phyloP scores from a whole-genome alignment of 2,797 vertebrate species.

The Syncerus caffer region DNA sequence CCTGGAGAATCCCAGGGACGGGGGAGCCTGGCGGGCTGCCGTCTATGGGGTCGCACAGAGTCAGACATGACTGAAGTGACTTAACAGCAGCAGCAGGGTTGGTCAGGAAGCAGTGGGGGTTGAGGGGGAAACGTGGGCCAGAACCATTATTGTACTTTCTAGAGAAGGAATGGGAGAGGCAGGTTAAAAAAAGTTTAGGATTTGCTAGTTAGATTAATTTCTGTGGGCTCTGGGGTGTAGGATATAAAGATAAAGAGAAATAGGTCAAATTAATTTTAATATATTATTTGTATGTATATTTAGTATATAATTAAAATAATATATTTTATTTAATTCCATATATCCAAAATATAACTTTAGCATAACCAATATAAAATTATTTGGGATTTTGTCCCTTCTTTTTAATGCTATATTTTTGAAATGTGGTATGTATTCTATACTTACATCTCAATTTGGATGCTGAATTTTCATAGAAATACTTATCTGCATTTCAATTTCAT shows the following conservation, averaged over 20 bases:
- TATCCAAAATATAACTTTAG: background rate
- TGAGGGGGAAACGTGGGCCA: background rate
- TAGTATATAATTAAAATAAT: background rate
- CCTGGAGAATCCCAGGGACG: too few relatives aligned
- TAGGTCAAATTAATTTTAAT: background rate
- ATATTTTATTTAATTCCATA: background rate
- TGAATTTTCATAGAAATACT: constrained; percentile 12
- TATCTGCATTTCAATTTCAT: background rate
- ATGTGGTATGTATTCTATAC: background rate
- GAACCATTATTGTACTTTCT: background rate
- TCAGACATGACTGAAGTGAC: too few relatives aligned
- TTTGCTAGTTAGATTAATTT: background rate
- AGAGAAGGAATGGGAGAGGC: background rate
- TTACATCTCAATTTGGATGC: background rate
- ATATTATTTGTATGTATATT: background rate
- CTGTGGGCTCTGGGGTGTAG: background rate
- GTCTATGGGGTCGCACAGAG: too few relatives aligned
- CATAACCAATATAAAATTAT: background rate
- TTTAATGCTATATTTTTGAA: background rate
- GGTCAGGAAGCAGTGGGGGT: background rate
- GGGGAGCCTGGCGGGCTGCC: too few relatives aligned
- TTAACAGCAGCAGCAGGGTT: background rate
- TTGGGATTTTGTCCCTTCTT: background rate
- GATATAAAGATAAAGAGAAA: background rate
- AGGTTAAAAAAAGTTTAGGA: background rate